Base-by-base conservation (phyloP, 2,113 vertebrate genomes). In the Anser brachyrhynchus region DNA sequence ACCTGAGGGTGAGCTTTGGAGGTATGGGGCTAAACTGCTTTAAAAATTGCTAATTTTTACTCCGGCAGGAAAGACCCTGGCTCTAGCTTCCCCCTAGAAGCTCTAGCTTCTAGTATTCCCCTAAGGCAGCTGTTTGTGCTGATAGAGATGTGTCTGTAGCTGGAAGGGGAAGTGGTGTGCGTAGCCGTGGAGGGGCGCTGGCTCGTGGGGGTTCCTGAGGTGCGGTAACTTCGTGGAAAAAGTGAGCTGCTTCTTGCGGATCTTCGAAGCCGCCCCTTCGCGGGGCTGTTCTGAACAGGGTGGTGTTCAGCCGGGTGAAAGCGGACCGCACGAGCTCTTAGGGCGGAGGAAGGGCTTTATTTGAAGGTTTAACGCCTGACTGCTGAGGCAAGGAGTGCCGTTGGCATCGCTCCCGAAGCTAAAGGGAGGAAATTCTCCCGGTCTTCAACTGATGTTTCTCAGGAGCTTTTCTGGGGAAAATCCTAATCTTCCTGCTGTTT, bases 141-240 rank as follows among this genome's bases (percentile, higher is more conserved):
- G 82, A n/a, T 8, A 3, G 2, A 16, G 35, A 54, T 37, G n/a
- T 93, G 35, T 28, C 44, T 9, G 5, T 52, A 20, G 49, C 90
- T 72, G 58, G 74, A 90, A 41, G 37, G 41, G 70, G 71, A 46
- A 66, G 6, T 52, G 39, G 29, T 51, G 35, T 29, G 20, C 37
- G 44, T 20, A 65, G 64, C 1, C 3, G 28, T 7, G 33, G n/a
- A 51, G 49, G 18, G 10, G 22, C 11, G 7, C 49, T 58, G 71
- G 78, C 35, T 70, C 0, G 0, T 0, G 6, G 57, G 21, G 59
- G 73, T 37, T 41, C 25, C 9, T 0, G 0, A 70, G 44, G 55
- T 54, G 18, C 69, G 35, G 59, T 76, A 84, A 18, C 31, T 6
- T 70, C 22, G 33, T 52, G 49, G 54, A 75, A 81, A 69, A 94